phyloP scores from a whole-genome alignment of 2,888 invertebrate genomes.

The Drosophila atripex region DNA sequence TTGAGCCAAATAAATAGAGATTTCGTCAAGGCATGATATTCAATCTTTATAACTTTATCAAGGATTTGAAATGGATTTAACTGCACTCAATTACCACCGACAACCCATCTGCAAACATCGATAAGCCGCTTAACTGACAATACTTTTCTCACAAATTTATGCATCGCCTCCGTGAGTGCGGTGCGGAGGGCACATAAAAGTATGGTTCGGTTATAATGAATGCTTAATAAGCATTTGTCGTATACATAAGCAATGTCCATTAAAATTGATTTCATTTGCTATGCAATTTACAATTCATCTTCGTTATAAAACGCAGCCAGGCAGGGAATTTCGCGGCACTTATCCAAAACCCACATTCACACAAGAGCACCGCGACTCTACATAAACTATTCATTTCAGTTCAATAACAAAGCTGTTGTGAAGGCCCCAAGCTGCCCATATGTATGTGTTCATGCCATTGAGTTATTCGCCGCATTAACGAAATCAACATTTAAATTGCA shows the following conservation, averaged over 20 bases:
- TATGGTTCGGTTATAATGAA: conserved; percentile 31
- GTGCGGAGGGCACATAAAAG: conserved; percentile 11
- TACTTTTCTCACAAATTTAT: conserved; percentile 32
- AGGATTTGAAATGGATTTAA: conserved; percentile 40
- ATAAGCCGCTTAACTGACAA: conserved; percentile 59
- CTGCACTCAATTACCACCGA: conserved; percentile 42
- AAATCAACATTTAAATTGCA: conserved; percentile 70
- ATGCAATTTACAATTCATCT: conserved; percentile 52
- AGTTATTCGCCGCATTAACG: conserved; percentile 61
- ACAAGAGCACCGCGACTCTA: conserved; percentile 18
- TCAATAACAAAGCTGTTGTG: conserved; percentile 44
- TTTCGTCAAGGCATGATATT: neutral
- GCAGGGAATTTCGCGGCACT: conserved; percentile 47
- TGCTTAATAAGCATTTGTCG: conserved; percentile 52
- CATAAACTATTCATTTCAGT: conserved; percentile 55
- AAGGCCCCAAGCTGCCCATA: conserved; percentile 43
- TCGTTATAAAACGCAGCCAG: conserved; percentile 42
- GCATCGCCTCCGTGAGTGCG: conserved; percentile 9
- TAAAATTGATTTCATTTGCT: conserved; percentile 50
- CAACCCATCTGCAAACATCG: conserved; percentile 28
- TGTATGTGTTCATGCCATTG: conserved; percentile 51
- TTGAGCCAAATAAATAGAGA: neutral
- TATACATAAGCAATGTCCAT: conserved; percentile 52
- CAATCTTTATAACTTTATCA: conserved; percentile 13
- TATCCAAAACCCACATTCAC: conserved; percentile 23